phyloP scores from a whole-genome alignment of 30 jellyfish, hydroid and myxozoan species.

The Mastigias papua region DNA sequence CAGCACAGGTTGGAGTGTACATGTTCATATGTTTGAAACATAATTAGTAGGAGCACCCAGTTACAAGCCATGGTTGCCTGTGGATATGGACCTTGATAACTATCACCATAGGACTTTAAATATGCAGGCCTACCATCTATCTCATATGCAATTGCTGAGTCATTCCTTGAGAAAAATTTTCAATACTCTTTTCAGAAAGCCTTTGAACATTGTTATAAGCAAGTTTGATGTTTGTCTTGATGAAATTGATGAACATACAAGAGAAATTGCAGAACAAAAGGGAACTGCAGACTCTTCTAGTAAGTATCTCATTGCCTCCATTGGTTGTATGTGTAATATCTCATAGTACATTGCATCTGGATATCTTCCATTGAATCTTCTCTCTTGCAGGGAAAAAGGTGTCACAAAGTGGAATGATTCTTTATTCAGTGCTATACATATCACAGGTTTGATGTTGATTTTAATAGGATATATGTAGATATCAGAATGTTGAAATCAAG shows the following conservation, averaged over 20 bases:
- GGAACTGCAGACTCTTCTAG: background rate
- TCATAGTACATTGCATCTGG: background rate
- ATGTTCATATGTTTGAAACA: too few species aligned
- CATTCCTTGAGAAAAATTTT: too few species aligned
- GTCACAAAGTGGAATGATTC: background rate
- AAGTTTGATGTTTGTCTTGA: background rate
- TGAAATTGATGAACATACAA: background rate
- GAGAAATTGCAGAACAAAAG: background rate
- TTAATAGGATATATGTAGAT: too few species aligned
- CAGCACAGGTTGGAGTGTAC: too few species aligned
- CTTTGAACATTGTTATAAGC: slow-evolving; percentile 35
- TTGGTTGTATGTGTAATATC: background rate
- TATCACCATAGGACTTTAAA: too few species aligned
- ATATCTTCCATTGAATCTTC: background rate
- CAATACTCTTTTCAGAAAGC: slow-evolving; percentile 24
- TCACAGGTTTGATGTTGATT: background rate
- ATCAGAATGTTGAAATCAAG: too few species aligned
- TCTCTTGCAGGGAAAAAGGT: background rate
- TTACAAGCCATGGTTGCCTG: too few species aligned
- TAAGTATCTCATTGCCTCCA: background rate
- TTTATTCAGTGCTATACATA: background rate
- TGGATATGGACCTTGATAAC: too few species aligned
- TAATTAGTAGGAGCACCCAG: too few species aligned
- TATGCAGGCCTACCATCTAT: too few species aligned
- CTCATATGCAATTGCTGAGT: background rate